phyloP scores from a whole-genome alignment of 2,888 invertebrate species.

The Aromia moschata region DNA sequence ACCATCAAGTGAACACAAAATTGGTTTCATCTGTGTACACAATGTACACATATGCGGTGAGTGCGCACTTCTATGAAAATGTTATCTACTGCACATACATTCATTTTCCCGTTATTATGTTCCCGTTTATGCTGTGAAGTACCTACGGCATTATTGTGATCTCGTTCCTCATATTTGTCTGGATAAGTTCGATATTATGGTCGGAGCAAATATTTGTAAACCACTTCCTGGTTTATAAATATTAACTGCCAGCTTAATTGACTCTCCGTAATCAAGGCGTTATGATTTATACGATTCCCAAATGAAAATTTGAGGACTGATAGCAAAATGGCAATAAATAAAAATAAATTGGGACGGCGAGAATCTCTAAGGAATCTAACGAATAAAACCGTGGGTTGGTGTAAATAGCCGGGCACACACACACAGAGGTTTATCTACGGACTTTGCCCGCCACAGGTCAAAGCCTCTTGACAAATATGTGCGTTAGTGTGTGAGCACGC shows the following conservation, averaged over 20 bases:
- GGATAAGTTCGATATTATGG: not conserved
- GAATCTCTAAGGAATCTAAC: not conserved
- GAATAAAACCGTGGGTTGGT: not conserved
- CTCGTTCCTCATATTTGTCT: not conserved
- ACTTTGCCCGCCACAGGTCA: no score
- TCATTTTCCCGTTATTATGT: slow-evolving; percentile 14
- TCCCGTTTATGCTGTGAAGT: not conserved
- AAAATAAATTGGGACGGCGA: not conserved
- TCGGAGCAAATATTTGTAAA: not conserved
- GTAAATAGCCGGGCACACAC: not conserved
- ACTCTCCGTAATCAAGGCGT: not conserved
- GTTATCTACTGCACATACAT: slow-evolving; percentile 6
- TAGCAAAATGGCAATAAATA: not conserved
- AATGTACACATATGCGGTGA: not conserved
- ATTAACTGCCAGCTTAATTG: not conserved
- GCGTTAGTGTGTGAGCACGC: no score
- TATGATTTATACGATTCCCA: not conserved
- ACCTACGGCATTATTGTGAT: not conserved
- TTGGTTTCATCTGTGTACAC: not conserved
- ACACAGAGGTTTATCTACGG: no score
- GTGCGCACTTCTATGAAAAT: not conserved
- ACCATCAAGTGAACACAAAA: not conserved
- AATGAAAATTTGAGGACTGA: not conserved
- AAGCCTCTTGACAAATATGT: no score
- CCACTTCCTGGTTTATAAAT: not conserved